A percentile compares a stretch with the other conserved stretches of the same genome.
Evolutionary conservation across 1,140 invertebrate genomes (phyloP).

Genomic region (Microplitis demolitor): DNA sequence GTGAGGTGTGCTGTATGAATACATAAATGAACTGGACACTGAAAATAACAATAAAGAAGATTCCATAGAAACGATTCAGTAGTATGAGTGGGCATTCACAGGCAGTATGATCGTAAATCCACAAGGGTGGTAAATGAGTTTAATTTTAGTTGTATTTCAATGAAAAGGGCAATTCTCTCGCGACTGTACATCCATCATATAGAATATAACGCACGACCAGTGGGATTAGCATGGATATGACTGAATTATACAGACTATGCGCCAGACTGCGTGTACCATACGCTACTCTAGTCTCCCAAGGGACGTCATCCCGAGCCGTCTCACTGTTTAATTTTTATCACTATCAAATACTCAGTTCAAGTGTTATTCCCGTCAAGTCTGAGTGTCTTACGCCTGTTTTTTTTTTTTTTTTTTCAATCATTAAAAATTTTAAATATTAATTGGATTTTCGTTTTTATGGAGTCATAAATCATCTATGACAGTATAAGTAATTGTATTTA

Average conservation of each 20-base stretch:
- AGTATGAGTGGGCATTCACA: neutral
- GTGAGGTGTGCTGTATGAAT: neutral
- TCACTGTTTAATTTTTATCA: constrained; percentile 8
- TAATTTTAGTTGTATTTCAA: constrained; percentile 57
- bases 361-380: constrained; percentile 6
- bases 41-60: neutral
- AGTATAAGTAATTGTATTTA: no score
- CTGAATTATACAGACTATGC: constrained; percentile 56
- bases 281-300: constrained; percentile 43
- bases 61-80: neutral
- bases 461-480: no score
- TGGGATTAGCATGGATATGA: constrained; percentile 58
- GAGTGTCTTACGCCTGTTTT: neutral
- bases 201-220: constrained; percentile 50
- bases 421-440: neutral
- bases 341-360: constrained; percentile 8
- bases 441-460: neutral
- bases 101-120: constrained; percentile 38
- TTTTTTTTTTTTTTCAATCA: neutral
- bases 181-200: constrained; percentile 53
- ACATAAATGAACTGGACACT: neutral
- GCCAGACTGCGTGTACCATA: constrained; percentile 54
- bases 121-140: constrained; percentile 50
- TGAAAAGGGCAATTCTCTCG: constrained; percentile 54
- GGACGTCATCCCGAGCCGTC: constrained; percentile 37